Evolutionary conservation across 1,140 invertebrate genomes (phyloP).

Genomic region (Grapholita molesta): DNA sequence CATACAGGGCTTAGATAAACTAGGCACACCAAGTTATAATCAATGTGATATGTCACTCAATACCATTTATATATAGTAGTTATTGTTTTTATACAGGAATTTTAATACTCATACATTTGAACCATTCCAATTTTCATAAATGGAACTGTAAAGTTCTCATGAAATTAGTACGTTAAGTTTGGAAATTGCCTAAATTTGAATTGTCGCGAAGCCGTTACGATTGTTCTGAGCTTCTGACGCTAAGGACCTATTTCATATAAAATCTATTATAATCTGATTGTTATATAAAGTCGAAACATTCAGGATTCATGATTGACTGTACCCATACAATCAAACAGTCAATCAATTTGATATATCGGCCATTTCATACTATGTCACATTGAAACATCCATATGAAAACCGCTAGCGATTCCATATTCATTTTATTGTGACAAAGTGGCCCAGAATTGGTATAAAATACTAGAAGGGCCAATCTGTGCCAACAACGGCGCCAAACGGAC

Average conservation of each 20-base stretch:
- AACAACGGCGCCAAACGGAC: too few relatives aligned
- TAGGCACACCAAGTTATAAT: not conserved
- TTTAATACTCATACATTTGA: slow-evolving; percentile 65
- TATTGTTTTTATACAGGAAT: slow-evolving; percentile 56
- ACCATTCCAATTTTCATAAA: slow-evolving; percentile 48
- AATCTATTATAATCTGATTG: not conserved
- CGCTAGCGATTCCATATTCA: too few relatives aligned
- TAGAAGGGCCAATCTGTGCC: too few relatives aligned
- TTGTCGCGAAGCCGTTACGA: not conserved
- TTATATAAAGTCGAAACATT: too few relatives aligned
- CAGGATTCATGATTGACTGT: too few relatives aligned
- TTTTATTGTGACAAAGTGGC: too few relatives aligned
- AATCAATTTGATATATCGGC: too few relatives aligned
- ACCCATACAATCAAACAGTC: too few relatives aligned
- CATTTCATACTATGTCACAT: too few relatives aligned
- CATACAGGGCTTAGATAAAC: not conserved
- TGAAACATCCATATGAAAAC: too few relatives aligned
- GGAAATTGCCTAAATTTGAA: not conserved
- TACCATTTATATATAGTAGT: slow-evolving; percentile 14
- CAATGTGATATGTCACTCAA: slow-evolving; percentile 1
- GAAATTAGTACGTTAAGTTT: slow-evolving; percentile 11
- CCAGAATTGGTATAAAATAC: too few relatives aligned
- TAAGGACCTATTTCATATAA: slow-evolving; percentile 17
- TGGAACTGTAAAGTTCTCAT: not conserved
- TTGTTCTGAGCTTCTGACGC: slow-evolving; percentile 50